Evolutionary conservation across 2,888 invertebrate species (phyloP), one percentile per base, ranked within the genome.

Genomic region (Ectropis crepuscularia): DNA sequence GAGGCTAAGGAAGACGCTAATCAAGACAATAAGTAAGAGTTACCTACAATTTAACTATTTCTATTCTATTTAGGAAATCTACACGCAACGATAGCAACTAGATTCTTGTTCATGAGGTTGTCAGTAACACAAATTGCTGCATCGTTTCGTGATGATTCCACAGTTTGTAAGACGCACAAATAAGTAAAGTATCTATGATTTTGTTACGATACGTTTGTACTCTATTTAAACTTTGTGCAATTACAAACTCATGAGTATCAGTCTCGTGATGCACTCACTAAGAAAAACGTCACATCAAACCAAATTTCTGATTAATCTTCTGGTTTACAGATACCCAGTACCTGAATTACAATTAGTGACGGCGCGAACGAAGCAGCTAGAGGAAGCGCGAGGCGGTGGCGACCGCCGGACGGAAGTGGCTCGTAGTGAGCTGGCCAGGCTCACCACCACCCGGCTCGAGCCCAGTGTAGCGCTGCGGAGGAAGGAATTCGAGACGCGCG

Each of bases 391-490:
- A 2, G 94, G 94, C 48, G 95, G 95, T 71, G 85, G 94, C 46
- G 94, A 94, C 65, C 94, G 95, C 72, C 93, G 96, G 57, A 96
- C 95, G 38, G 95, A 94, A 75, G 93, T 95, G 54, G 95, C 95
- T 71, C 94, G 94, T 60, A 95, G 96, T 74, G 96, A 96, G 80
- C 87, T 96, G 74, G 94, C 95, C 46, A 86, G 95, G 53, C 85
- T 96, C 53, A 94, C 95, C 65, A 94, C 95, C 76, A 95, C 96
- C 77, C 90, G 94, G 47, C 94, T 95, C 51, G 95, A 95, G 72
- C 96, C 96, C 38, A 96, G 96, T 79, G 96, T 96, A n/a, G 95
- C 95, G 57, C 94, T 95, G 63, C 88, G 96, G 8, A 94, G 95
- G 66, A 94, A 94, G 76, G 96, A 96, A 86, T 96, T 96, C 80